Percentiles rank a stretch among this genome's conserved stretches.
These are phyloP conservation scores for Phrixothrix hirtus DNA, from an alignment of 2,888 invertebrate species.

Conservation along the genomic window DNA sequence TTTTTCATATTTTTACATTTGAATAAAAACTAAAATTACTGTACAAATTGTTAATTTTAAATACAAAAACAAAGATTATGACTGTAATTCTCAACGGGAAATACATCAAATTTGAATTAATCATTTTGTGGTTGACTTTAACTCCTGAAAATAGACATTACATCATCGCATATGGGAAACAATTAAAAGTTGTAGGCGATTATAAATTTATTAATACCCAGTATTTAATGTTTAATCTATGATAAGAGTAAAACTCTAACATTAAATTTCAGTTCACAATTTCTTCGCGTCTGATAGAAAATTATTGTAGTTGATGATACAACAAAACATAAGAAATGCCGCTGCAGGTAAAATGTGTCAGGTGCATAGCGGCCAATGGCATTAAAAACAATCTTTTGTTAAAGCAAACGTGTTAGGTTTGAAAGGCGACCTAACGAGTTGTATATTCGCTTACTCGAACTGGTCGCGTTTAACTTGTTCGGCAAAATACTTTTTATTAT, in stretches of 20 bases:
- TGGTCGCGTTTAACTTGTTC: slow-evolving; percentile 13
- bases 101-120: no score
- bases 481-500: slow-evolving; percentile 17
- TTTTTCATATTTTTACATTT: no score
- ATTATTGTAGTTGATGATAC: slow-evolving; percentile 1
- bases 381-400: slow-evolving; percentile 15
- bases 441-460: slow-evolving; percentile 14
- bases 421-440: slow-evolving; percentile 9
- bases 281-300: slow-evolving; percentile 1
- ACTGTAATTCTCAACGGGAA: no score
- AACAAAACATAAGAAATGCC: slow-evolving; percentile 1
- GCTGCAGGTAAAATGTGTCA: slow-evolving; percentile 23
- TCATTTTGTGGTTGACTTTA: no score
- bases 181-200: no score
- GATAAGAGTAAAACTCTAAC: slow-evolving; percentile 5
- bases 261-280: slow-evolving; percentile 8
- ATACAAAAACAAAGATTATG: no score
- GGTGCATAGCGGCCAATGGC: slow-evolving; percentile 24
- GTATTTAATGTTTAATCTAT: slow-evolving; percentile 2
- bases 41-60: no score
- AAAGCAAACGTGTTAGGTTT: slow-evolving; percentile 10
- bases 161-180: no score
- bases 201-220: no score
- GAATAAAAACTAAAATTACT: no score
- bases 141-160: no score